Conservation (phyloP, 2,888 invertebrate species). For the Eupeodes latifasciatus region DNA sequence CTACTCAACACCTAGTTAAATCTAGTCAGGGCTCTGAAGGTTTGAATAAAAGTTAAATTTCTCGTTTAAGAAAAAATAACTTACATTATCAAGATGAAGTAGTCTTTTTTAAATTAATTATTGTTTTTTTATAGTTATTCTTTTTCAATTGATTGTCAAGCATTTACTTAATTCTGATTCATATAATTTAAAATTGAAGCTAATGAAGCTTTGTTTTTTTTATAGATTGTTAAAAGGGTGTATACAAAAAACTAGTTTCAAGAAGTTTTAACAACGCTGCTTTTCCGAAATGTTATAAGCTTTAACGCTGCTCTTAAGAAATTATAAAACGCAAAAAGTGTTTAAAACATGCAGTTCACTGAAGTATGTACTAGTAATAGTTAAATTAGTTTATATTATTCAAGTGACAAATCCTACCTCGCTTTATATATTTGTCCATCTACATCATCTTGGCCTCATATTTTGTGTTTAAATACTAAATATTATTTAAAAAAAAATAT, state of each 20-base stretch:
- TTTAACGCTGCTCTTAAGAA: not conserved
- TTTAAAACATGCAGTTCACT: not conserved
- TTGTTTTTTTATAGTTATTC: not conserved
- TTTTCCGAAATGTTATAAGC: too few species aligned
- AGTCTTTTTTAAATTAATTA: not conserved
- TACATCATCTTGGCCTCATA: not conserved
- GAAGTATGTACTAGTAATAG: too few species aligned
- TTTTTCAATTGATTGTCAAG: not conserved
- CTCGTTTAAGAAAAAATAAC: too few species aligned
- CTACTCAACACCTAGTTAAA: too few species aligned
- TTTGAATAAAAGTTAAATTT: too few species aligned
- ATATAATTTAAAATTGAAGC: too few species aligned
- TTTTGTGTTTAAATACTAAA: conserved; percentile 4
- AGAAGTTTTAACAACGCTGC: too few species aligned
- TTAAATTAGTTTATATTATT: not conserved
- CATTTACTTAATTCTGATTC: not conserved
- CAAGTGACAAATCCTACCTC: not conserved
- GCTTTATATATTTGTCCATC: not conserved
- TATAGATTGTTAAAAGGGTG: too few species aligned
- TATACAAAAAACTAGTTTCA: too few species aligned
- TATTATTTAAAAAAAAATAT: conserved; percentile 13
- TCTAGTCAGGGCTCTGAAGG: too few species aligned
- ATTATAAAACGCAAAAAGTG: not conserved
- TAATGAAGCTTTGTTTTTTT: too few species aligned
- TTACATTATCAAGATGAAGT: not conserved